Base-by-base conservation (phyloP, 2,888 invertebrate species). In the Nezara viridula region DNA sequence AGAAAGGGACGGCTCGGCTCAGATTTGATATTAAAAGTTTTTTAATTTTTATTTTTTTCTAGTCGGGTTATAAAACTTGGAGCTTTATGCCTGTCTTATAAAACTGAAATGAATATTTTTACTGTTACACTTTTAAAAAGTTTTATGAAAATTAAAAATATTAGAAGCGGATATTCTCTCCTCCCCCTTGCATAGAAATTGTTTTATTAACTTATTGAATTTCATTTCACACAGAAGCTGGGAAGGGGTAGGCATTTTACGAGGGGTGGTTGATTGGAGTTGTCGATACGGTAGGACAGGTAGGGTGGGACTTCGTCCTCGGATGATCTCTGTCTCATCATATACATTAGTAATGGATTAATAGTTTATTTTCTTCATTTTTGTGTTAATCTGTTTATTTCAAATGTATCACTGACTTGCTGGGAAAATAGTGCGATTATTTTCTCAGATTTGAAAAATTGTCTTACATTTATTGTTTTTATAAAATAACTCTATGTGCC, bases 171-270 rank as follows among this genome's bases (percentile, higher is more conserved):
- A n/a, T 81, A 44, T 44, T n/a, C 21, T 4, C 12, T 14, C 32
- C 37, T 14, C 7, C 32, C 60, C 37, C 66, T 44, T 81, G 81
- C 81, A 40, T 81, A 81, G 81, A 81, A 81, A 47, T 81, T 81
- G 81, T 81, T 81, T 81, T 81, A 81, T 81, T 81, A 81, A 81
- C 66, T 73, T 73, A 73, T 73, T 73, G 66, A 73, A 73, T 73
- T 73, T 73, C 66, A 73, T 73, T 73, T 73, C 32, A 73, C 19
- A 73, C 66, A 73, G 66, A 60, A 7, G 52, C 37, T 19, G 66
- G 21, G 0, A 27, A 7, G 60, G 16, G 27, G 60, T 60, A 60
- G 60, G 60, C 27, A 73, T 73, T 73, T 73, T 73, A 73, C 66
- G 66, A 73, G 66, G 66, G 66, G 66, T 21, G 16, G 32, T 37